These are phyloP conservation scores for Dolichopus griseipennis DNA, from an alignment of 2,888 invertebrate species.

Conservation along the genomic window DNA sequence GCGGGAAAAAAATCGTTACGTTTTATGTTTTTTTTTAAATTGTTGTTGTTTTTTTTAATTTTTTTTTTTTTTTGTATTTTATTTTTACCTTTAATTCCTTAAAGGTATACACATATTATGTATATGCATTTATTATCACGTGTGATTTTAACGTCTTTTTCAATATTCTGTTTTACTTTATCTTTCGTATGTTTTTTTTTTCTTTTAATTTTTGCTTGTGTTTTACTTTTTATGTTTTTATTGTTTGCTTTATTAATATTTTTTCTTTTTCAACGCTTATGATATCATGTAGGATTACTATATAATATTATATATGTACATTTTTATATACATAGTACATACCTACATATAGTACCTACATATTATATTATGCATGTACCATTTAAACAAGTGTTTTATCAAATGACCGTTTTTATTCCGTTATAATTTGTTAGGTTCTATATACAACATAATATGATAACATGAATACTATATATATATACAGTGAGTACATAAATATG, in stretches of 20 bases:
- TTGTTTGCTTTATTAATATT: background rate
- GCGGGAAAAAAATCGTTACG: too few relatives aligned
- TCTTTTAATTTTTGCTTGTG: background rate
- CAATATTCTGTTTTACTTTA: background rate
- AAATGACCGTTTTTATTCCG: slow-evolving; percentile 2
- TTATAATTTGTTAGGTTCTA: background rate
- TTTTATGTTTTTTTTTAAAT: too few relatives aligned
- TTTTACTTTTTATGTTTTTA: background rate
- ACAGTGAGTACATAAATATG: too few relatives aligned
- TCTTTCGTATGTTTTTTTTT: background rate
- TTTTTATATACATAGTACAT: too few relatives aligned
- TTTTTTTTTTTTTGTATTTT: background rate
- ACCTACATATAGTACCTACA: too few relatives aligned
- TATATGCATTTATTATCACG: background rate
- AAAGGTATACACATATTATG: too few relatives aligned
- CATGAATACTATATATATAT: too few relatives aligned
- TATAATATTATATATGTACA: too few relatives aligned
- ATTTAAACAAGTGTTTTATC: background rate
- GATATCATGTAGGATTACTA: too few relatives aligned
- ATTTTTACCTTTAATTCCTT: slow-evolving; percentile 2
- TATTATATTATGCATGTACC: too few relatives aligned
- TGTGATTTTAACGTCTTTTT: slow-evolving; percentile 6
- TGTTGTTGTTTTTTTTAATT: too few relatives aligned
- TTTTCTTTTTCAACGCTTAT: background rate
- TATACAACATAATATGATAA: too few relatives aligned